Conservation (phyloP, 2,888 invertebrate species). For the Eurytoma adleriae region DNA sequence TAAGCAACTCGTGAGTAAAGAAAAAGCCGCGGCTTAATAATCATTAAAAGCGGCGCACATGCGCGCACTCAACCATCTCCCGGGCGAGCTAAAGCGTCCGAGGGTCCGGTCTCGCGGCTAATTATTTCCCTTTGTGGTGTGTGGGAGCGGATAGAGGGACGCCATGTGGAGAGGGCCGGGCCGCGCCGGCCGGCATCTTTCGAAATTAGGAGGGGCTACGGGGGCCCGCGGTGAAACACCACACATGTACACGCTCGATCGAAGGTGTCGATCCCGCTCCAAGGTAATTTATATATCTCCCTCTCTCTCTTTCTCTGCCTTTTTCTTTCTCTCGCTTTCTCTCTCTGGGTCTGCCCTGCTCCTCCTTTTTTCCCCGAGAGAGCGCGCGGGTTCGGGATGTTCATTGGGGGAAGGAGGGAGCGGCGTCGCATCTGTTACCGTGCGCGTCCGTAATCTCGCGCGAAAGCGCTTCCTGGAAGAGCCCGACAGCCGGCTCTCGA, state of each 20-base stretch:
- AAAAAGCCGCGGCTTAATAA: conserved; percentile 51
- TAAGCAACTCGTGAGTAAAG: background rate
- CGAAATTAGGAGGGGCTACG: conserved; percentile 65
- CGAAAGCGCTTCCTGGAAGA: conserved; percentile 35
- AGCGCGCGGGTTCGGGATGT: no score
- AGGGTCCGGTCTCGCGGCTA: conserved; percentile 58
- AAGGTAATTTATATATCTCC: conserved; percentile 14
- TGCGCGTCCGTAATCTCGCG: conserved; percentile 20
- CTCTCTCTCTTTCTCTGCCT: background rate
- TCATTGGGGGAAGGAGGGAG: background rate
- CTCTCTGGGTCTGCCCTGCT: background rate
- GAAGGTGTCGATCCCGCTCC: conserved; percentile 32
- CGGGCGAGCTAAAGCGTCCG: no score
- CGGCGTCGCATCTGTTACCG: conserved; percentile 16
- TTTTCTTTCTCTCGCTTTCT: background rate
- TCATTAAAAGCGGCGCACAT: no score
- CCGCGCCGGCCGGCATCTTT: conserved; percentile 59
- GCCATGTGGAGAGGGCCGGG: conserved; percentile 67
- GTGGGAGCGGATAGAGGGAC: conserved; percentile 63
- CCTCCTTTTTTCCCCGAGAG: background rate
- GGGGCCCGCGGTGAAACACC: conserved; percentile 48
- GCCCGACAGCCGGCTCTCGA: background rate
- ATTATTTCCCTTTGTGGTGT: conserved; percentile 72
- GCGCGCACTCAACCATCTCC: no score
- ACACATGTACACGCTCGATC: conserved; percentile 6